Conservation (phyloP, 2,113 vertebrate genomes). For the Ageneiosus marmoratus region DNA sequence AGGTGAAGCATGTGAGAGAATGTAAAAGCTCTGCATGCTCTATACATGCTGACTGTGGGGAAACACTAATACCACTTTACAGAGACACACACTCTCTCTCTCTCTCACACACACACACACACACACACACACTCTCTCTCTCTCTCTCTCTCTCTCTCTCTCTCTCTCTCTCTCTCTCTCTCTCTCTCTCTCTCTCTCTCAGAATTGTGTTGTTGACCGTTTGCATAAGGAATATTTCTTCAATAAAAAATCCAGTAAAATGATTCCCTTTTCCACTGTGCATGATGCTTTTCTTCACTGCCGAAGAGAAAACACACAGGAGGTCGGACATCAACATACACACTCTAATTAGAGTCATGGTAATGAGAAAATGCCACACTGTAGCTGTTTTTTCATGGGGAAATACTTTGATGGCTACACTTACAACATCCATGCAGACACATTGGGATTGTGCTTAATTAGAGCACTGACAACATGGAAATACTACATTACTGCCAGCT, state of each 20-base stretch:
- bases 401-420: conserved; percentile 11
- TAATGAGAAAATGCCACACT: conserved; percentile 26
- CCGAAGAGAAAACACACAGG: conserved; percentile 33
- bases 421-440: conserved; percentile 11
- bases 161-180: background rate
- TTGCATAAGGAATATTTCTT: conserved; percentile 85
- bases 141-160: background rate
- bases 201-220: conserved; percentile 72
- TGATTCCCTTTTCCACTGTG: conserved; percentile 80
- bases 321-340: conserved; percentile 44
- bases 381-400: background rate
- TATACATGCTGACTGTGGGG: background rate
- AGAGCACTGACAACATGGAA: conserved; percentile 5
- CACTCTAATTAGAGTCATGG: conserved; percentile 2
- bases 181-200: background rate
- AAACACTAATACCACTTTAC: background rate
- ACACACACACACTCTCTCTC: too few relatives aligned
- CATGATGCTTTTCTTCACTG: conserved; percentile 79
- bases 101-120: too few relatives aligned
- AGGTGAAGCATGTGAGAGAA: background rate
- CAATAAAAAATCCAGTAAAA: conserved; percentile 79
- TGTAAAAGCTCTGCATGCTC: background rate
- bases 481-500: background rate
- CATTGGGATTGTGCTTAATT: background rate
- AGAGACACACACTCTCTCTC: too few relatives aligned